Evolutionary conservation across 2,888 invertebrate species (phyloP).

Genomic region (Mesorhabditis spiculigera): DNA sequence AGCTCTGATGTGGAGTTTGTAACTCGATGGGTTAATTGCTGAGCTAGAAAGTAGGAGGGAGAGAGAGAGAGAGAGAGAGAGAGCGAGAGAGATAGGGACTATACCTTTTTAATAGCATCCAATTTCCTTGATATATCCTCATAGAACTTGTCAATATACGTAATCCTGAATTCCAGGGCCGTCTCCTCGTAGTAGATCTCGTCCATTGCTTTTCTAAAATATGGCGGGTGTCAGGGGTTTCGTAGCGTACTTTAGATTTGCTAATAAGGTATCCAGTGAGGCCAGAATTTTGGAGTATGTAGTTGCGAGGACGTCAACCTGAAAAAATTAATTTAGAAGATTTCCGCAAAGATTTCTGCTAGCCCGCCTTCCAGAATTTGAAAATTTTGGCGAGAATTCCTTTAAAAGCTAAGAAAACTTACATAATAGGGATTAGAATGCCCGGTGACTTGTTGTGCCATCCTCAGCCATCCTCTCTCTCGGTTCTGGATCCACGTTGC

Average conservation of each 20-base stretch:
- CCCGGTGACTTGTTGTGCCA: neutral
- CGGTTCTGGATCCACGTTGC: constrained; percentile 40
- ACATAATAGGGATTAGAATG: neutral
- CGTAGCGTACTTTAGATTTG: constrained; percentile 1
- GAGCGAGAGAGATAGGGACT: neutral
- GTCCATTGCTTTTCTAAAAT: constrained; percentile 18
- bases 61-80: neutral
- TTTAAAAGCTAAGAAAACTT: neutral
- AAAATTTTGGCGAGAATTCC: too few relatives aligned
- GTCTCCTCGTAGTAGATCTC: constrained; percentile 30
- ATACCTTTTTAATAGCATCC: constrained; percentile 2
- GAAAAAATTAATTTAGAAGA: constrained; percentile 25
- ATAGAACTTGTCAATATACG: constrained; percentile 27
- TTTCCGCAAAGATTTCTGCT: constrained; percentile 29
- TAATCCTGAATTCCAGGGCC: constrained; percentile 23
- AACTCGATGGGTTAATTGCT: too few relatives aligned
- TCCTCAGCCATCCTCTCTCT: constrained; percentile 8
- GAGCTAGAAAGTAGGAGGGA: too few relatives aligned
- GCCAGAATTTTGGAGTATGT: constrained; percentile 26
- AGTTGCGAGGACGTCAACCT: constrained; percentile 27
- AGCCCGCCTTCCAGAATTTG: constrained; percentile 26
- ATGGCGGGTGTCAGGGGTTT: neutral
- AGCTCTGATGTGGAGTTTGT: too few relatives aligned
- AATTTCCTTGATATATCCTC: constrained; percentile 11
- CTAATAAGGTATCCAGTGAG: constrained; percentile 22